phyloP scores from a whole-genome alignment of 2,888 invertebrate species.

The Trachelus troglodyta region DNA sequence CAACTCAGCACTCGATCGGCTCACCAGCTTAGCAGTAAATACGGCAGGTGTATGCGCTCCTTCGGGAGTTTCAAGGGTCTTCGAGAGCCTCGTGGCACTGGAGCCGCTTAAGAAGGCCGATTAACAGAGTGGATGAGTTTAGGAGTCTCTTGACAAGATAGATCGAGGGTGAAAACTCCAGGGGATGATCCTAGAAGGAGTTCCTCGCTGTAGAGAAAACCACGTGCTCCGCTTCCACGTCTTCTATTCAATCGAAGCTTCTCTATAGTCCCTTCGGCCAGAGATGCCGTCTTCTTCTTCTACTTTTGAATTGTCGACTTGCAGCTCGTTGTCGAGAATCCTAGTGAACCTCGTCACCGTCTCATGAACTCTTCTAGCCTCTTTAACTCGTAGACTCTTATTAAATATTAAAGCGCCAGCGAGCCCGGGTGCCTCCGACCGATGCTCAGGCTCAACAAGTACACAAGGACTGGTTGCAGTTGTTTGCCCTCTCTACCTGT shows the following conservation, averaged over 20 bases:
- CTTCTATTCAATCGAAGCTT: too few species aligned
- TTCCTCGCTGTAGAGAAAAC: conserved; percentile 26
- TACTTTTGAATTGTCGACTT: too few species aligned
- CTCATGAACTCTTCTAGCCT: not conserved
- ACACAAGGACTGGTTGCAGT: conserved; percentile 33
- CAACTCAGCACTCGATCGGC: too few species aligned
- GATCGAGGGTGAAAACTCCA: too few species aligned
- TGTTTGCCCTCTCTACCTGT: conserved; percentile 1
- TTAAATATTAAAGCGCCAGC: conserved; percentile 22
- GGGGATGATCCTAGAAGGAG: too few species aligned
- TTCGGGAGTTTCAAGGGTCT: not conserved
- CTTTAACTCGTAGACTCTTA: conserved; percentile 20
- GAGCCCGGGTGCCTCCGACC: not conserved
- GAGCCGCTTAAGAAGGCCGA: not conserved
- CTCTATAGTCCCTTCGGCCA: too few species aligned
- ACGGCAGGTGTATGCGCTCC: not conserved
- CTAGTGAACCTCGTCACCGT: too few species aligned
- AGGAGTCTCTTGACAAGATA: not conserved
- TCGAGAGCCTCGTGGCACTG: not conserved
- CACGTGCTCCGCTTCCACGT: conserved; percentile 40
- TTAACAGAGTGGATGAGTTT: not conserved
- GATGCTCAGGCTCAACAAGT: conserved; percentile 49
- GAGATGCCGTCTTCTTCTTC: too few species aligned
- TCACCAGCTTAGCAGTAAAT: too few species aligned
- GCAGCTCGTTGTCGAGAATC: too few species aligned